These are phyloP conservation scores for Eupithecia subfuscata DNA, from an alignment of 2,888 invertebrate species.

Conservation along the genomic window DNA sequence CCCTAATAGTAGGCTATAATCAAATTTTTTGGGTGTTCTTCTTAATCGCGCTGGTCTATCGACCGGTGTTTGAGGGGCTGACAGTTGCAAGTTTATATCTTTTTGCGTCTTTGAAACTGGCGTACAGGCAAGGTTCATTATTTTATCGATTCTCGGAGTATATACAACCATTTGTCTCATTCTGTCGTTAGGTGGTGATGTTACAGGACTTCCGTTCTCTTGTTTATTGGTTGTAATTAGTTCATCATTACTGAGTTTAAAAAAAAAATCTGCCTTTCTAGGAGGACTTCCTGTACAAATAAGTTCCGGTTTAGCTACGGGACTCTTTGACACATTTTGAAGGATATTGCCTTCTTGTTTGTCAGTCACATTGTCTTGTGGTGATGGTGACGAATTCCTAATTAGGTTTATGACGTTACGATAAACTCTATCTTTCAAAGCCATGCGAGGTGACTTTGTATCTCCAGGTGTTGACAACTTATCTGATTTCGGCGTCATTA, in stretches of 20 bases:
- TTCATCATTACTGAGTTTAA: neutral
- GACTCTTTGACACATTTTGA: conserved; percentile 14
- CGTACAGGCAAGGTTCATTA: conserved; percentile 36
- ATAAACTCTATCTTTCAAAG: conserved; percentile 74
- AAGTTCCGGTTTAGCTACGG: conserved; percentile 36
- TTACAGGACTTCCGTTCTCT: conserved; percentile 8
- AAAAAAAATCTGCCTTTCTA: too few species aligned
- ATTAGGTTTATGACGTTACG: conserved; percentile 67
- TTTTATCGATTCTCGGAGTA: conserved; percentile 17
- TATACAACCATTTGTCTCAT: conserved; percentile 3
- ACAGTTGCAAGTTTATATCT: conserved; percentile 53
- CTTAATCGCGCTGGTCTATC: conserved; percentile 69
- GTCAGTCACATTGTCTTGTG: conserved; percentile 39
- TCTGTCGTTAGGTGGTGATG: neutral
- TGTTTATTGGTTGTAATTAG: conserved; percentile 3
- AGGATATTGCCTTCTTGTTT: neutral
- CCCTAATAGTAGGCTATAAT: conserved; percentile 56
- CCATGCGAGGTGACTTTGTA: conserved; percentile 68
- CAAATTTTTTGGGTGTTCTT: conserved; percentile 75
- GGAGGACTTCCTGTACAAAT: neutral
- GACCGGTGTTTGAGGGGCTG: conserved; percentile 58
- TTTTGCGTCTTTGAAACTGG: conserved; percentile 46
- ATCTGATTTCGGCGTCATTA: conserved; percentile 39
- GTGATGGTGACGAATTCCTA: conserved; percentile 54
- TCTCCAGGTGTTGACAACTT: conserved; percentile 44